Evolutionary conservation across 1,140 invertebrate species (phyloP).

Genomic region (Portunus trituberculatus): DNA sequence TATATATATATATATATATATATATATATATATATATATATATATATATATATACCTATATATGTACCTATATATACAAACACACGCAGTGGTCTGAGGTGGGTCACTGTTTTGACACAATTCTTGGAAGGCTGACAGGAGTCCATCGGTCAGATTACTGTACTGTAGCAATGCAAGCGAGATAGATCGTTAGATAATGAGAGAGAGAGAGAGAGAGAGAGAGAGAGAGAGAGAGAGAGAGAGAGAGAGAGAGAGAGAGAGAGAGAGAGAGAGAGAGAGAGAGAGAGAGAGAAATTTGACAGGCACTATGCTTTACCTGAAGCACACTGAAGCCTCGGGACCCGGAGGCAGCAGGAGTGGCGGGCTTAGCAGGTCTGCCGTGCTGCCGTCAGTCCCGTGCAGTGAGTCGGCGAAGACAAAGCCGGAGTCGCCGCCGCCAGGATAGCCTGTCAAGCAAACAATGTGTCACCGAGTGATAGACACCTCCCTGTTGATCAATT

Average conservation of each 20-base stretch:
- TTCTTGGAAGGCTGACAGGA: too few species aligned
- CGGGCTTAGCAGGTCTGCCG: slow-evolving; percentile 73
- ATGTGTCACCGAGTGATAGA: too few species aligned
- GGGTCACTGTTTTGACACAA: too few species aligned
- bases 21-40: slow-evolving; percentile 39
- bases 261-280: slow-evolving; percentile 47
- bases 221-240: slow-evolving; percentile 38
- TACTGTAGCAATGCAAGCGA: background rate
- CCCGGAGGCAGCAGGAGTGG: slow-evolving; percentile 45
- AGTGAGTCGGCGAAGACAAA: slow-evolving; percentile 76
- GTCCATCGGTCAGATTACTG: too few species aligned
- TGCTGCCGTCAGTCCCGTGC: slow-evolving; percentile 59
- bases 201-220: background rate
- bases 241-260: slow-evolving; percentile 52
- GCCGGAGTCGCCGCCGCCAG: slow-evolving; percentile 53
- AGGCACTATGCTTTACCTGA: slow-evolving; percentile 39
- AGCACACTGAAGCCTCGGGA: slow-evolving; percentile 44
- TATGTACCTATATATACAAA: slow-evolving; percentile 43
- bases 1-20: background rate
- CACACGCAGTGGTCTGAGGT: background rate
- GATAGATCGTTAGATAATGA: slow-evolving; percentile 9
- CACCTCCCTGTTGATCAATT: too few species aligned
- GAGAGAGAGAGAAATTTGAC: background rate
- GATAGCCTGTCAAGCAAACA: slow-evolving; percentile 26
- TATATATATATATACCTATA: slow-evolving; percentile 46